A percentile compares a stretch with the other conserved stretches of the same genome.
phyloP scores from a whole-genome alignment of 2,888 invertebrate species.

The Erpobdella octoculata region DNA sequence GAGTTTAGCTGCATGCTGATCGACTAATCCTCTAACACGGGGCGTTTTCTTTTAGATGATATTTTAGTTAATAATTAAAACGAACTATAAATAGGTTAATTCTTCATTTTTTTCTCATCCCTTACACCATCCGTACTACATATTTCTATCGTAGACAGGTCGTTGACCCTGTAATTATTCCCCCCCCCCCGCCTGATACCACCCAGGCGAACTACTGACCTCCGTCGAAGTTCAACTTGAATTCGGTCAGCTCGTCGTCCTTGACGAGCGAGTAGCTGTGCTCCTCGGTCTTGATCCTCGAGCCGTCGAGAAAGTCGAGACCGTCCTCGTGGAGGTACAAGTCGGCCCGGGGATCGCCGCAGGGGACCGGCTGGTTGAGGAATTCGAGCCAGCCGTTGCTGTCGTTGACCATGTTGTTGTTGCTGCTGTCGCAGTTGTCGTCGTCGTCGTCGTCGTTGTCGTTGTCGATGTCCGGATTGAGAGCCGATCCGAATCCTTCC shows the following conservation, averaged over 20 bases:
- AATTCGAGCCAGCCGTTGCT: neutral
- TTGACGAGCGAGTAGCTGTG: constrained; percentile 11
- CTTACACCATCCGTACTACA: no score
- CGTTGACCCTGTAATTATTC: neutral
- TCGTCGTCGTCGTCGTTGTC: constrained; percentile 6
- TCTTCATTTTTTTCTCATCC: no score
- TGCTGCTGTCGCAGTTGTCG: neutral
- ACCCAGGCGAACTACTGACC: neutral
- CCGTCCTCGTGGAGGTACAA: neutral
- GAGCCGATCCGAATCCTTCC: neutral
- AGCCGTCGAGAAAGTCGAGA: neutral
- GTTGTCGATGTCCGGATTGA: neutral
- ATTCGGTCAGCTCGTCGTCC: neutral
- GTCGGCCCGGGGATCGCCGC: neutral
- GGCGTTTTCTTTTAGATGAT: no score
- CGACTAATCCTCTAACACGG: no score
- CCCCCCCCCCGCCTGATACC: neutral
- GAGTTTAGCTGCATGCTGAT: no score
- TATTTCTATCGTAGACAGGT: neutral
- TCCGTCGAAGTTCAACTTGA: neutral
- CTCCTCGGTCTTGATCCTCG: neutral
- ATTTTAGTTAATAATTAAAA: no score
- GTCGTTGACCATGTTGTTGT: neutral
- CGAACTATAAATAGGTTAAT: no score
- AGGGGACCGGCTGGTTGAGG: neutral